Conservation (phyloP, 2,888 invertebrate species). For the Diarsia rubi region DNA sequence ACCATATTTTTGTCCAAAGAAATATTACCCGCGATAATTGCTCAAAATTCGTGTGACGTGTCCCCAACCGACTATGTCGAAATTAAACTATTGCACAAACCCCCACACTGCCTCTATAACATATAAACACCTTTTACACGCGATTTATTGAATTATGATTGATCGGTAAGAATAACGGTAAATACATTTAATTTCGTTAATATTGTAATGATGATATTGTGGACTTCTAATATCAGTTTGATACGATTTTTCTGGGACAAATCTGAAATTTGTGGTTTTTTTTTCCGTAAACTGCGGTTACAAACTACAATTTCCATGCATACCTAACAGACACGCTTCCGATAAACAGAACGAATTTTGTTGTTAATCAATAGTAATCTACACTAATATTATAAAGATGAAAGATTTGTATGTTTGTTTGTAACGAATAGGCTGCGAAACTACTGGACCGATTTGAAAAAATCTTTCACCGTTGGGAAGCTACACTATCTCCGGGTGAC, state of each 20-base stretch:
- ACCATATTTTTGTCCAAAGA: not conserved
- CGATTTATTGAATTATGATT: slow-evolving; percentile 35
- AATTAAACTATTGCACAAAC: slow-evolving; percentile 8
- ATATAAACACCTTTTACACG: slow-evolving; percentile 36
- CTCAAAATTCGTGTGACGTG: not conserved
- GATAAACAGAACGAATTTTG: no score
- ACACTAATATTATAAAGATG: no score
- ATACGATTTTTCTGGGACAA: not conserved
- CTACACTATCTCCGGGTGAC: no score
- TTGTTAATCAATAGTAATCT: no score
- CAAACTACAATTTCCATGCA: not conserved
- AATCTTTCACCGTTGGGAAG: no score
- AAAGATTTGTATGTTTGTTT: no score
- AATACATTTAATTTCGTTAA: not conserved
- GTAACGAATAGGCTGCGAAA: no score
- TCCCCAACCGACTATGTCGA: not conserved
- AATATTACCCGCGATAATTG: not conserved
- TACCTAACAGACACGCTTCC: no score
- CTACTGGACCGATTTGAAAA: no score
- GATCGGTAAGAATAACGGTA: slow-evolving; percentile 28
- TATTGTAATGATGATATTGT: not conserved
- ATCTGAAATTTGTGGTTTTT: no score
- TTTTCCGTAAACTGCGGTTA: not conserved
- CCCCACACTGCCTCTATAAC: slow-evolving; percentile 1
- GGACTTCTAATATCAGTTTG: not conserved